Evolutionary conservation across 1,140 invertebrate species (phyloP), one percentile per base, ranked within the genome.

Genomic region (Drosophila arawakana): DNA sequence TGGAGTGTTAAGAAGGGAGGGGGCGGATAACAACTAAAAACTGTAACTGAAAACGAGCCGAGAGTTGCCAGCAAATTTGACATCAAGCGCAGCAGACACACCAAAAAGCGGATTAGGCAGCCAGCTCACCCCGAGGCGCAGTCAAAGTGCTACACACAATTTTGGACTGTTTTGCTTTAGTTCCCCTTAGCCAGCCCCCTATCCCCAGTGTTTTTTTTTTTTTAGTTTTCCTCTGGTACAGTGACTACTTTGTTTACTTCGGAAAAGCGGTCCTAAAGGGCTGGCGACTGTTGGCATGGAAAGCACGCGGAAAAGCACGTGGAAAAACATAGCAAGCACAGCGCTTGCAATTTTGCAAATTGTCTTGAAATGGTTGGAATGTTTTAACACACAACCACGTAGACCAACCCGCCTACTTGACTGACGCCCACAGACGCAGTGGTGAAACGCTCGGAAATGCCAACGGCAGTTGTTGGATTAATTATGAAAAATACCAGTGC

Each of bases 41-140:
- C 54, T 69, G 50, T 57, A 65, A 79, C 72, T 75, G 66, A 70
- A 70, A 69, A 70, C 73, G 59, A 69, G n/a, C 58, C 66, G 18
- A 71, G 62, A 73, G 80, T 73, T 82, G 83, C 76, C 73, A 62
- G 83, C 82, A 77, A 86, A 86, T 86, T 86, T 86, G 82, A 86
- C 82, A 88, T 80, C 73, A 66, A 77, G 68, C 69, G 69, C 76
- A 73, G 73, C 62, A 81, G 80, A 88, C 83, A 88, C 80, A 78
- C 73, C 77, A 89, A 88, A 89, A 88, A 88, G 83, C 83, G 83
- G 83, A 88, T 88, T 88, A 88, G 84, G 80, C 67, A 66, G 70
- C 59, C 75, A 44, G 62, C 10, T 6, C 44, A 35, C 62, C 72
- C 58, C 58, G 58, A 70, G 72, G 72, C 72, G 67, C 66, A 62